phyloP scores from a whole-genome alignment of 2,113 vertebrate species.

The Microcebus lehilahytsara region DNA sequence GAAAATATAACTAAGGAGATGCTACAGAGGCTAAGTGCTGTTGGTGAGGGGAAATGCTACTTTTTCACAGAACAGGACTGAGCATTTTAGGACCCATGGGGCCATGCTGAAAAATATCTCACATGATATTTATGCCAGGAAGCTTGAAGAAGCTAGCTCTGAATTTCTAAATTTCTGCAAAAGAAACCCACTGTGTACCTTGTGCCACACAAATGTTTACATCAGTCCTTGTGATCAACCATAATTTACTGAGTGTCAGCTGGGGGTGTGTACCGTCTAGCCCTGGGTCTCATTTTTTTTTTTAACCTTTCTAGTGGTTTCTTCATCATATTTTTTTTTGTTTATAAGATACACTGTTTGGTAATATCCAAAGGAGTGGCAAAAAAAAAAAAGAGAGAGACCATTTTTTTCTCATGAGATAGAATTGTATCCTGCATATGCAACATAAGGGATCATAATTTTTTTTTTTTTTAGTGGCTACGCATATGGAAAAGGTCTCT shows the following conservation, averaged over 20 bases:
- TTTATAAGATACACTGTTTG: neutral
- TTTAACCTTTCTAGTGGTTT: neutral
- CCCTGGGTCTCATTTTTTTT: neutral
- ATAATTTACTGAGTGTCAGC: neutral
- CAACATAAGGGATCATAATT: conserved; percentile 32
- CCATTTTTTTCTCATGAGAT: conserved; percentile 15
- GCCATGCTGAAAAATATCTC: neutral
- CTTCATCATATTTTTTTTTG: neutral
- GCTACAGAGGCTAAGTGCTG: no score
- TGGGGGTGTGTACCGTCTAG: no score
- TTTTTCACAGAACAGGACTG: neutral
- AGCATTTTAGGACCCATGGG: neutral
- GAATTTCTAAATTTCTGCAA: neutral
- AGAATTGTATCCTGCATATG: neutral
- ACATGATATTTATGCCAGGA: neutral
- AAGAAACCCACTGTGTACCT: neutral
- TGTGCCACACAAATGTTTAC: neutral
- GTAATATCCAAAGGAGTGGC: neutral
- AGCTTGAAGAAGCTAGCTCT: neutral
- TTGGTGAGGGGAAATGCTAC: neutral
- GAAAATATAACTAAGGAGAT: neutral
- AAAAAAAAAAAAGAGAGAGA: neutral
- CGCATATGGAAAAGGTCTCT: conserved; percentile 68
- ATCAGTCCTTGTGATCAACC: neutral
- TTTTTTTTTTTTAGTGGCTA: conserved; percentile 54